Conservation (phyloP, 2,888 invertebrate genomes). For the Itoplectis maculator region DNA sequence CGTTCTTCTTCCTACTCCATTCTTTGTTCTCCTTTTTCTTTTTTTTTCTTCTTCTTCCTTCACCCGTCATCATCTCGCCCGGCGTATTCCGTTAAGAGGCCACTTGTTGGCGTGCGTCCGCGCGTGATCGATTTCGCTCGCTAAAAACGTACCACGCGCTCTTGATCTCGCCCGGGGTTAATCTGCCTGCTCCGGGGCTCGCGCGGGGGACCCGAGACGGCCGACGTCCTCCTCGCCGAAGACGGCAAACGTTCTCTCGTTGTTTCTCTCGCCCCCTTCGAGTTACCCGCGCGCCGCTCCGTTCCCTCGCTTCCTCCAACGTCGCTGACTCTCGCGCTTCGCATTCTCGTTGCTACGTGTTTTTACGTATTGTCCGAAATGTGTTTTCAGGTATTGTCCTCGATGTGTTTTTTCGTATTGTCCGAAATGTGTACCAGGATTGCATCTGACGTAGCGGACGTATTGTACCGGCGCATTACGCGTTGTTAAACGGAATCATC, state of each 20-base stretch:
- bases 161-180: constrained; percentile 71
- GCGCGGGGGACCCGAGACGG: constrained; percentile 62
- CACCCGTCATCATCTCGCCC: constrained; percentile 62
- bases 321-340: background rate
- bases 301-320: too few relatives aligned
- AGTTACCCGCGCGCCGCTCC: background rate
- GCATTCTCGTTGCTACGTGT: constrained; percentile 15
- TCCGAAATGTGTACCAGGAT: too few relatives aligned
- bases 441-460: background rate
- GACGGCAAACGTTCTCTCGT: too few relatives aligned
- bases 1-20: constrained; percentile 13
- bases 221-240: constrained; percentile 46
- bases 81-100: constrained; percentile 79
- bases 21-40: constrained; percentile 9
- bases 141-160: constrained; percentile 76
- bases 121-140: constrained; percentile 80
- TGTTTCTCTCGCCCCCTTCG: constrained; percentile 16
- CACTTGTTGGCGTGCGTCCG: constrained; percentile 82
- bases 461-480: background rate
- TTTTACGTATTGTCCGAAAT: too few relatives aligned
- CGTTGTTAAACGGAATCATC: constrained; percentile 4
- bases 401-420: too few relatives aligned
- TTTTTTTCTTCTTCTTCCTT: constrained; percentile 1
- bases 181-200: constrained; percentile 82
- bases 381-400: too few relatives aligned